Base-by-base conservation (phyloP, 1,140 invertebrate species). In the Zaprionus vittiger region DNA sequence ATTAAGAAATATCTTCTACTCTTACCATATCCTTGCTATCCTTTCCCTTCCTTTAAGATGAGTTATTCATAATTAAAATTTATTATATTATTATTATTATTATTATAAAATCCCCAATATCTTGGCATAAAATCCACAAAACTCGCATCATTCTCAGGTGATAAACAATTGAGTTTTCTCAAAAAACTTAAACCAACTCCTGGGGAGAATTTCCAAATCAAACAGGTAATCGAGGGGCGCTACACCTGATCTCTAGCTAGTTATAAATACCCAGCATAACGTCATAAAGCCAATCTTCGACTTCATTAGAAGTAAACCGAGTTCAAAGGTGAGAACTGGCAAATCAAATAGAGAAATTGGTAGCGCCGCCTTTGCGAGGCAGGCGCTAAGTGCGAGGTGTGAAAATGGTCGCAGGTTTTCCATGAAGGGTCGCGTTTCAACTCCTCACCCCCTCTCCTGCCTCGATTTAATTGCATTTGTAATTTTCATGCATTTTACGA, bases 261-360 rank as follows among this genome's bases (percentile, higher is more conserved):
- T 31, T 47, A 79, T 79, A 64, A 74, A 70, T 7, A 61, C 28
- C 38, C 63, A 52, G 26, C 57, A 65, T 79, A 65, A 76, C 47
- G 24, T 72, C 73, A 38, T 76, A 65, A 71, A 80, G 62, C 12
- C 70, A 72, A 77, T 65, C n/a, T 81, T 69, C 71, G 47, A 89
- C 65, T 89, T 89, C 85, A 84, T 89, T 90, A 89, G 85, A 89
- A 89, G 31, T 84, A 74, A 84, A 64, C 68, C 79, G 70, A 85
- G 81, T 77, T 85, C 61, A 65, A 59, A 90, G 85, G 85, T 90
- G 85, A 80, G 85, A 89, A 90, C 69, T 44, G 62, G 31, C 79
- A 83, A 72, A 64, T 83, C 65, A 85, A 89, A 89, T 85, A 81
- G 66, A 79, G 12, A 69, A 61, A 60, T 73, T 79, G 71, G 77